Percentiles rank a stretch among this genome's conserved stretches.
Conservation (phyloP, 2,113 vertebrate genomes). For the Eulemur macaco region DNA sequence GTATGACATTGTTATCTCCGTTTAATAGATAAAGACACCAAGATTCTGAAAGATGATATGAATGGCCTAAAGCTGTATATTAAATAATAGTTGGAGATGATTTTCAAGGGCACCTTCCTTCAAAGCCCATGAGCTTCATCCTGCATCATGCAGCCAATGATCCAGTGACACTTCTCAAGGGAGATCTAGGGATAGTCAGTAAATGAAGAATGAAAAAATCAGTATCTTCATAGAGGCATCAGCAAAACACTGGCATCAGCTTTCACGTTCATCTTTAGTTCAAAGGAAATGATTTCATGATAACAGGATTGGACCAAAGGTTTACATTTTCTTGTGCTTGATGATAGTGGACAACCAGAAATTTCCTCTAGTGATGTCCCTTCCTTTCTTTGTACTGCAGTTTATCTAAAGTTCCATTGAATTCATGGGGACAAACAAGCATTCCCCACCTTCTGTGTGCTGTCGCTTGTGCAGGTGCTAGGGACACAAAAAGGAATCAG, state of each 20-base stretch:
- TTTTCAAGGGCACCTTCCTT: background rate
- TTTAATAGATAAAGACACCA: background rate
- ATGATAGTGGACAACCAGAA: background rate
- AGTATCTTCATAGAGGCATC: background rate
- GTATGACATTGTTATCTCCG: background rate
- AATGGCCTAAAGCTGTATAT: background rate
- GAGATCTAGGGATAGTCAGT: background rate
- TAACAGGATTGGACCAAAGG: background rate
- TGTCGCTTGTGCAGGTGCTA: background rate
- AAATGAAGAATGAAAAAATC: background rate
- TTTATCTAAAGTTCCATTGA: background rate
- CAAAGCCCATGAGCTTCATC: background rate
- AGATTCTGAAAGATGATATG: background rate
- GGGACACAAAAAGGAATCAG: background rate
- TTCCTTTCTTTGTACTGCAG: background rate
- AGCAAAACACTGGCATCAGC: background rate
- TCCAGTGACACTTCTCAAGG: background rate
- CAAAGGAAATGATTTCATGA: background rate
- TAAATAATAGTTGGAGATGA: background rate
- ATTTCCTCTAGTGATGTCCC: background rate
- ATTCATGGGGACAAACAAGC: background rate
- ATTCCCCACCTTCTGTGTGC: background rate
- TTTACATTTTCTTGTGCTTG: background rate
- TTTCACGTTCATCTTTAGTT: background rate
- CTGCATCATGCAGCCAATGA: background rate